Conservation (phyloP, 2,888 invertebrate genomes). For the Polia nebulosa region DNA sequence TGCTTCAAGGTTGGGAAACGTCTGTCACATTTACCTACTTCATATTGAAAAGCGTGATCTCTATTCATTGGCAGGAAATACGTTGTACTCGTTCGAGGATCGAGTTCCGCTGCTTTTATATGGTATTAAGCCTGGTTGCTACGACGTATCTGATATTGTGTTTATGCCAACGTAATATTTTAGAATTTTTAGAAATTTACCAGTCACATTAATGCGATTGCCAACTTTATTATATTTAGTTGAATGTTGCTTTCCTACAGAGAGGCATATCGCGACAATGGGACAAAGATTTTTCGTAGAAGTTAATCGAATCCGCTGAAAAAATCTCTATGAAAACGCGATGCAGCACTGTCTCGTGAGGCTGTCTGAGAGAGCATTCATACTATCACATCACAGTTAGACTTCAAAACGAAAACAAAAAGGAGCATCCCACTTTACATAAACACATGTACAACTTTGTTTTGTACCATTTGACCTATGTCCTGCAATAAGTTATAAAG, state of each 20-base stretch:
- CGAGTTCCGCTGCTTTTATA: neutral
- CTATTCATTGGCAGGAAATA: conserved; percentile 43
- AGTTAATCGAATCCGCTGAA: neutral
- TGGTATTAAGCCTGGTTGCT: neutral
- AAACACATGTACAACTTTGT: conserved; percentile 55
- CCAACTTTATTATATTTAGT: no score
- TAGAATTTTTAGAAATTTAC: neutral
- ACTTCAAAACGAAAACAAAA: conserved; percentile 12
- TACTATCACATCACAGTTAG: neutral
- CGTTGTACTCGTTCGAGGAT: conserved; percentile 9
- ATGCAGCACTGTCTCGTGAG: neutral
- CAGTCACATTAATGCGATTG: no score
- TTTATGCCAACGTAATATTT: neutral
- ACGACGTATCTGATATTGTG: neutral
- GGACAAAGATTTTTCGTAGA: neutral
- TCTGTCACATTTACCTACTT: conserved; percentile 37
- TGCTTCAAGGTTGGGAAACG: conserved; percentile 30
- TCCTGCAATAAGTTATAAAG: conserved; percentile 66
- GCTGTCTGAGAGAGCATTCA: neutral
- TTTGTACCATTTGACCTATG: conserved; percentile 63
- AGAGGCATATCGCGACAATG: neutral
- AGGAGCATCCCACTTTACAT: conserved; percentile 39
- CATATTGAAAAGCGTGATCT: conserved; percentile 48
- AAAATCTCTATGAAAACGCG: neutral
- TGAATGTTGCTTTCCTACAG: no score